A percentile compares a stretch with the other conserved stretches of the same genome.
Evolutionary conservation across 1,140 invertebrate genomes (phyloP).

Genomic region (Aphelinus atriplicis): DNA sequence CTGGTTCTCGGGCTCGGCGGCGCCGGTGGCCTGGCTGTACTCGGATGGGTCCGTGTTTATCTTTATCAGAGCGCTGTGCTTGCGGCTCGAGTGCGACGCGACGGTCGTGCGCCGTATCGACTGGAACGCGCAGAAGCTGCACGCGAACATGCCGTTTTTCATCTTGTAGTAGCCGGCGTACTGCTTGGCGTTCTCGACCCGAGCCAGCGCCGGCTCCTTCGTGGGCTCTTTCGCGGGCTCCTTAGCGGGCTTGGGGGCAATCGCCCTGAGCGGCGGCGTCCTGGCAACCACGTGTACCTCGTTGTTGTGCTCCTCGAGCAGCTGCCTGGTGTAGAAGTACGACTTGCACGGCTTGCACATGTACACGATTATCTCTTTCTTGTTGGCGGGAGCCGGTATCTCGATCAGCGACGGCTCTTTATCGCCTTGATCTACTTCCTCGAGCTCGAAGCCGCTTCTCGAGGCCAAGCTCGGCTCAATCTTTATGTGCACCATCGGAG

Average conservation of each 20-base stretch:
- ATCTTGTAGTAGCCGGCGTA: not conserved
- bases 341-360: constrained; percentile 64
- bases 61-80: not conserved
- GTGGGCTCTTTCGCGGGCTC: constrained; percentile 47
- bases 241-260: constrained; percentile 22
- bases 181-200: constrained; percentile 5
- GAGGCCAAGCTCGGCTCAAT: not conserved
- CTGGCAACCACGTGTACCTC: constrained; percentile 30
- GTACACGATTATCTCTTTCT: constrained; percentile 33
- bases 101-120: constrained; percentile 8
- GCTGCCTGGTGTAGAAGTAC: constrained; percentile 66
- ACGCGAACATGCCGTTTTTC: not conserved
- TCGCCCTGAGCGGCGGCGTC: constrained; percentile 34
- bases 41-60: not conserved
- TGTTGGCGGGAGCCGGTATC: not conserved
- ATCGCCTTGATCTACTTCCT: constrained; percentile 23
- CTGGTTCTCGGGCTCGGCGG: not conserved
- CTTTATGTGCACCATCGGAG: constrained; percentile 5
- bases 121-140: constrained; percentile 15
- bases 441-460: not conserved
- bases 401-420: not conserved
- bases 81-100: not conserved
- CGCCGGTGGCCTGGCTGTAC: not conserved
- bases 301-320: constrained; percentile 57
- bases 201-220: constrained; percentile 38